Evolutionary conservation across 1,140 invertebrate genomes (phyloP).

Genomic region (Streblospio benedicti): DNA sequence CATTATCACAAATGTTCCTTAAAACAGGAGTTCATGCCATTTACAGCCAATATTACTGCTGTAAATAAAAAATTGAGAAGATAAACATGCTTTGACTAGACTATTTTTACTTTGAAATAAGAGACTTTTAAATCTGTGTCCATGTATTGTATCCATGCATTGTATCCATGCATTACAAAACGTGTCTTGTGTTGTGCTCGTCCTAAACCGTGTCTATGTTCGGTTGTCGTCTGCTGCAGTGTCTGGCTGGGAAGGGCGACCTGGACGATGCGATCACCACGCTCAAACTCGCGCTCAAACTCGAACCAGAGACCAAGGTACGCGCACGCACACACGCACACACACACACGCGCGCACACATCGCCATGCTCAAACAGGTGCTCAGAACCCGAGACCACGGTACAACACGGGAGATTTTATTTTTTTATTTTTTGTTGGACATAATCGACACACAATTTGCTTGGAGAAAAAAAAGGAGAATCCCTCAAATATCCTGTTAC

Average conservation of each 20-base stretch:
- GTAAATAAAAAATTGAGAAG: not conserved
- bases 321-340: conserved; percentile 52
- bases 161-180: not conserved
- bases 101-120: not conserved
- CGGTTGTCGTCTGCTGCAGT: conserved; percentile 47
- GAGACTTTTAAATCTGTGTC: not conserved
- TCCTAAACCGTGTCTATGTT: conserved; percentile 1
- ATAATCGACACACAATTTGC: conserved; percentile 52
- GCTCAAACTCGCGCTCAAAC: conserved; percentile 52
- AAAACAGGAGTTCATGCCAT: no score
- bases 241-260: conserved; percentile 56
- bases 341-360: conserved; percentile 37
- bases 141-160: not conserved
- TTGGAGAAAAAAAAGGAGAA: conserved; percentile 46
- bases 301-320: conserved; percentile 39
- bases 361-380: conserved; percentile 12
- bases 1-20: no score
- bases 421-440: not conserved
- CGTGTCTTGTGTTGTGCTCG: not conserved
- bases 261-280: conserved; percentile 54
- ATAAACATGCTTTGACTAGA: not conserved
- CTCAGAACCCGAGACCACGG: conserved; percentile 33
- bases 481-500: not conserved
- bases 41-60: no score
- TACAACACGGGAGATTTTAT: conserved; percentile 6